phyloP scores from a whole-genome alignment of 2,888 invertebrate species.

The Homarus gammarus region DNA sequence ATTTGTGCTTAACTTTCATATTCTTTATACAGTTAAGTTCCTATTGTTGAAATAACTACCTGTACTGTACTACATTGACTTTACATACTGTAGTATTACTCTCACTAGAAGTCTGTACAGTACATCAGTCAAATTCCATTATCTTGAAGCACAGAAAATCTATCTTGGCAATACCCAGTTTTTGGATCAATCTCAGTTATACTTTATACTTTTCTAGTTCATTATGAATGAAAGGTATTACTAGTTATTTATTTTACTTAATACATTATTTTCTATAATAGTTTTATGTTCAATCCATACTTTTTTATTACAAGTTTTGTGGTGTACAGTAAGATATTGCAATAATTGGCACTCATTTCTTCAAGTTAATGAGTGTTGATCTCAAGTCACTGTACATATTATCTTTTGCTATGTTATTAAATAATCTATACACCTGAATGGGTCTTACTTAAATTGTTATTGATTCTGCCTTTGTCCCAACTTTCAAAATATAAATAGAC shows the following conservation, averaged over 20 bases:
- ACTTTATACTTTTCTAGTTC: conserved; percentile 35
- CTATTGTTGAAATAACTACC: not conserved
- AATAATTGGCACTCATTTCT: not conserved
- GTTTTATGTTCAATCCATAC: not conserved
- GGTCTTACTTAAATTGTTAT: conserved; percentile 33
- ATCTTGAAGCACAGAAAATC: not conserved
- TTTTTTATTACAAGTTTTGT: not conserved
- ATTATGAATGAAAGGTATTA: conserved; percentile 34
- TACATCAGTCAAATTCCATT: not conserved
- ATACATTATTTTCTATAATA: conserved; percentile 38
- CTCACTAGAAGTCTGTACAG: not conserved
- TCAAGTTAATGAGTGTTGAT: not conserved
- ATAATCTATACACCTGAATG: not conserved
- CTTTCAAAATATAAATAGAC: not conserved
- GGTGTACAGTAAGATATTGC: not conserved
- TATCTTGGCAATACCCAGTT: conserved; percentile 16
- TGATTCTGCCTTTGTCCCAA: conserved; percentile 4
- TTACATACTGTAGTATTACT: not conserved
- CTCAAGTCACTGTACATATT: not conserved
- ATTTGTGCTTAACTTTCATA: too few relatives aligned
- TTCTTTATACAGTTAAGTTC: not conserved
- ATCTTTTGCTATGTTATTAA: not conserved
- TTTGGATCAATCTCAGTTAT: not conserved
- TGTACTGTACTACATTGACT: not conserved
- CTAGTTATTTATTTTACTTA: conserved; percentile 46